A percentile compares a stretch with the other conserved stretches of the same genome.
phyloP scores from a whole-genome alignment of 2,113 vertebrate species.

The Scolopax mira region DNA sequence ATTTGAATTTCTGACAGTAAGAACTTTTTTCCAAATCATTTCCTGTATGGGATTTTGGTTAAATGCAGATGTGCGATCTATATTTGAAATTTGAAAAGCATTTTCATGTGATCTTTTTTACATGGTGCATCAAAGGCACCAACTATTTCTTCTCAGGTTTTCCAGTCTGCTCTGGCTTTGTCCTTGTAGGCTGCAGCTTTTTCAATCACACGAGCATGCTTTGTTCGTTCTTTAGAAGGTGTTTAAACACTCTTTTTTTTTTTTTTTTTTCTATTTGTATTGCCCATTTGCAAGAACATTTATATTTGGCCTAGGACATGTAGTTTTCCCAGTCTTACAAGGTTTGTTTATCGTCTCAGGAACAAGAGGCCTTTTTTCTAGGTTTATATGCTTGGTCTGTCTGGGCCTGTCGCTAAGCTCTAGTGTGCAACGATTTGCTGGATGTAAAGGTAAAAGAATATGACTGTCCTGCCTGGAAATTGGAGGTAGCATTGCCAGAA shows the following conservation, averaged over 20 bases:
- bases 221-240: not conserved
- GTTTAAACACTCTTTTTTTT: not conserved
- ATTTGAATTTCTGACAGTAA: not conserved
- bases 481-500: not conserved
- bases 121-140: not conserved
- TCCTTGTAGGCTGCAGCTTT: not conserved
- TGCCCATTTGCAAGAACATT: not conserved
- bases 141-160: not conserved
- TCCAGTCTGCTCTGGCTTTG: not conserved
- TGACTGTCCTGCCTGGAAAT: not conserved
- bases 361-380: not conserved
- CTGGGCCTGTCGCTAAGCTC: not conserved
- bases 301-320: not conserved
- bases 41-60: not conserved
- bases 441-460: not conserved
- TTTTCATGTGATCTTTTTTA: not conserved
- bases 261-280: not conserved
- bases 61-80: not conserved
- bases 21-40: not conserved
- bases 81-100: not conserved
- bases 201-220: not conserved
- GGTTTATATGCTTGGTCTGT: not conserved
- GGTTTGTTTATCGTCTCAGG: not conserved
- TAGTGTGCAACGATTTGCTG: not conserved
- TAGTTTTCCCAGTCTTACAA: not conserved